A percentile compares a stretch with the other conserved stretches of the same genome.
Conservation (phyloP, 2,113 vertebrate genomes). For the Phrynocephalus versicolor region DNA sequence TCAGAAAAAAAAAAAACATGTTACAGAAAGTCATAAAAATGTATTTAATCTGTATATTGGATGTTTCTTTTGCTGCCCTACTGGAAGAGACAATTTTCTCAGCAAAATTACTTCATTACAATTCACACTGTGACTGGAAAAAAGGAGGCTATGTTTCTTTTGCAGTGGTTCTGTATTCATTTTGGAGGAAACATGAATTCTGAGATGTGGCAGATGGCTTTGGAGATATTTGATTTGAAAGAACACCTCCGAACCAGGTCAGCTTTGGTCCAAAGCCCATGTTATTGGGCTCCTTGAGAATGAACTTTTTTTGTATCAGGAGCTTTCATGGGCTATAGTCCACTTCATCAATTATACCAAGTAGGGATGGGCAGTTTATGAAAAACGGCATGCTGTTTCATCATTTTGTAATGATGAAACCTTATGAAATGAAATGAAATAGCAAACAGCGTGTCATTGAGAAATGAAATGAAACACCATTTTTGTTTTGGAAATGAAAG, state of each 20-base stretch:
- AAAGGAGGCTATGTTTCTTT: not conserved
- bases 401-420: too few species aligned
- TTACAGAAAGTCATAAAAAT: conserved; percentile 9
- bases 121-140: not conserved
- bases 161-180: not conserved
- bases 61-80: not conserved
- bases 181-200: not conserved
- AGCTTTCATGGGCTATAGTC: not conserved
- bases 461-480: too few species aligned
- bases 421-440: too few species aligned
- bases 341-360: not conserved
- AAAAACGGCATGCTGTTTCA: too few species aligned
- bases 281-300: not conserved
- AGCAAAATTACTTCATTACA: not conserved
- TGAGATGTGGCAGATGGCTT: not conserved
- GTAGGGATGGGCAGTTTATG: too few species aligned
- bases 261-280: not conserved
- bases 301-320: not conserved
- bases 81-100: conserved; percentile 14
- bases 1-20: not conserved
- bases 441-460: too few species aligned
- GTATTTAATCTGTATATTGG: conserved; percentile 10
- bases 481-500: too few species aligned
- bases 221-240: not conserved
- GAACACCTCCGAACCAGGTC: not conserved